Evolutionary conservation across 2,888 invertebrate genomes (phyloP), one percentile per base, ranked within the genome.

Genomic region (Parascotia fuliginaria): DNA sequence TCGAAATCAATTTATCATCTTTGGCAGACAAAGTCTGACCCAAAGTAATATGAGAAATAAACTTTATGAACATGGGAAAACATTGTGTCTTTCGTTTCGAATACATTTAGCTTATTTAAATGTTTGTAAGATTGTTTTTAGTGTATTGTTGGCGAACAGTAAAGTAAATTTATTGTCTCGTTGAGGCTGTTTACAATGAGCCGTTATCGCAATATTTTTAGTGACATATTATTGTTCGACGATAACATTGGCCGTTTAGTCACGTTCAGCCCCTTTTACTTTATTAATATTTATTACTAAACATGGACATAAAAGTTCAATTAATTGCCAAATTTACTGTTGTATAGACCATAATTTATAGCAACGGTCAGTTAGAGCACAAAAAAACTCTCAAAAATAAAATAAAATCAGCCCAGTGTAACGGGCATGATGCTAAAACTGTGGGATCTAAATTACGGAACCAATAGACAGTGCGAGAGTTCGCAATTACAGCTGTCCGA

Each of bases 401-500:
- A 74, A 73, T 61, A 59, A 63, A 72, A 70, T 64, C 67, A 59
- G 58, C 49, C 49, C 60, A 64, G 64, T 66, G 64, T 66, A 70
- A 65, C 69, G 72, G 74, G 74, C 77, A 72, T 75, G 80, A 77
- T 77, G 76, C 77, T 84, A 80, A 83, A 86, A 83, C 79, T 80
- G 81, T 77, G 74, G 74, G 74, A 81, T 81, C 85, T 86, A 85
- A 89, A 89, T 88, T 87, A 87, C 83, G 77, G 76, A 83, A 77
- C 83, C 84, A 84, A 87, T 85, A 87, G 88, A 88, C 85, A 87
- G 80, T 73, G 71, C 73, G 79, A 81, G 81, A 81, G 84, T 80
- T 83, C 73, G 87, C 89, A 89, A 90, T 89, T 89, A 89, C 88
- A 87, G 82, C 86, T 85, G 89, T 87, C 88, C 82, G 79, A 81